Evolutionary conservation across 1,140 invertebrate genomes (phyloP).

Genomic region (Amphibalanus amphitrite): DNA sequence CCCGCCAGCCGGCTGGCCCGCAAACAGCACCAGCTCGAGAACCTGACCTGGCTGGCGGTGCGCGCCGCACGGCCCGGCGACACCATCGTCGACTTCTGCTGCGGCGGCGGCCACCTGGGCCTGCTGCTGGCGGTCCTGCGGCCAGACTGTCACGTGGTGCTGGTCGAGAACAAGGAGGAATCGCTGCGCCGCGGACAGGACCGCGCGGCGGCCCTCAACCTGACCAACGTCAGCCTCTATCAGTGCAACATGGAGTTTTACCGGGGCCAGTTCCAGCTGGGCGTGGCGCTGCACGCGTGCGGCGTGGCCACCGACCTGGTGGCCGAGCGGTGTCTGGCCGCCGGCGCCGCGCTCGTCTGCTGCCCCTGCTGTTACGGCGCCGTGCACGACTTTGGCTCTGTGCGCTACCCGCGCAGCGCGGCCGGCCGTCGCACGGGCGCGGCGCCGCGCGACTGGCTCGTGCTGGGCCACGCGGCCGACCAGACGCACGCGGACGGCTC

Average conservation of each 20-base stretch:
- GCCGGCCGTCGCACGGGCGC: slow-evolving; percentile 40
- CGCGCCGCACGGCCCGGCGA: slow-evolving; percentile 25
- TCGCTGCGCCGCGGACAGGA: slow-evolving; percentile 55
- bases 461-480: slow-evolving; percentile 71
- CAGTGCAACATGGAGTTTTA: slow-evolving; percentile 55
- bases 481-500: slow-evolving; percentile 51
- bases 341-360: slow-evolving; percentile 62
- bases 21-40: slow-evolving; percentile 79
- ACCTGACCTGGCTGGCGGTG: slow-evolving; percentile 56
- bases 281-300: slow-evolving; percentile 78
- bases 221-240: slow-evolving; percentile 60
- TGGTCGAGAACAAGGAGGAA: slow-evolving; percentile 85
- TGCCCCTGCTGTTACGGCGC: slow-evolving; percentile 92
- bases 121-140: slow-evolving; percentile 63
- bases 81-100: slow-evolving; percentile 83
- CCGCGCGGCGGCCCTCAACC: slow-evolving; percentile 43
- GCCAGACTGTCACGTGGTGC: slow-evolving; percentile 38
- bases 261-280: slow-evolving; percentile 46
- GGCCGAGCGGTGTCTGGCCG: slow-evolving; percentile 56
- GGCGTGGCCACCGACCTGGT: slow-evolving; percentile 90
- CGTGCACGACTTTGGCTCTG: slow-evolving; percentile 42
- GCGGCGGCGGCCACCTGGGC: slow-evolving; percentile 79
- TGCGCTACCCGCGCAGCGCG: slow-evolving; percentile 38
- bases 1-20: slow-evolving; percentile 49
- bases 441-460: slow-evolving; percentile 47